Base-by-base conservation (phyloP, 2,113 vertebrate genomes). In the western clawed frog (Xenopus tropicalis) region DNA sequence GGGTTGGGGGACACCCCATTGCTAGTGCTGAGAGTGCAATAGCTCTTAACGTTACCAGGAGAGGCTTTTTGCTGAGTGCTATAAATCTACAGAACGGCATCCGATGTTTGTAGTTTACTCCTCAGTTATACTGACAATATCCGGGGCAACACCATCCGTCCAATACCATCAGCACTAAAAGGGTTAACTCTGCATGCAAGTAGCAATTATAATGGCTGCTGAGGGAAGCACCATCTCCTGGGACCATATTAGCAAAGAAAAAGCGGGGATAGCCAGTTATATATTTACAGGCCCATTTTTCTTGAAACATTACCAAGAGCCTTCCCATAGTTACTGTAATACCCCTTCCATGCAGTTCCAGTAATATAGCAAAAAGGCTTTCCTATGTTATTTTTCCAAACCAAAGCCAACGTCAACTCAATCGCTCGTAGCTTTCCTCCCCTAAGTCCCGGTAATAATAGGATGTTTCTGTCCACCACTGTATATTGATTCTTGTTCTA, bases 401-500 rank as follows among this genome's bases (percentile, higher is more conserved):
- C 52, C 72, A 83, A 65, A 81, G 84, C 85, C 83, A 90, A 92
- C 83, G 86, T 85, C 85, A 78, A 84, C 81, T 20, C 85, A 23
- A 37, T 69, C 22, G 75, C 10, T 71, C 81, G 80, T 80, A 37
- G n/a, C 11, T 58, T 62, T 77, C 75, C 84, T 80, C 82, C 80
- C 80, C 79, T 71, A 82, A 86, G 82, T 72, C 79, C 69, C 54
- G 69, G 82, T 70, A 86, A 88, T 85, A 91, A 91, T 86, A 83
- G 88, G 87, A 87, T 87, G 85, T 89, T 91, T 91, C 87, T 88
- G 87, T 67, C 84, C 72, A 71, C 80, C 61, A 0, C 80, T 83
- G 88, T 87, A 81, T 90, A 87, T 89, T 92, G 90, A 90, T 83
- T 90, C 86, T 90, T 24, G 82, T 83, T 82, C 5, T 23, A 82